Base-by-base conservation (phyloP, 2,113 vertebrate species). In the Octodon degus region DNA sequence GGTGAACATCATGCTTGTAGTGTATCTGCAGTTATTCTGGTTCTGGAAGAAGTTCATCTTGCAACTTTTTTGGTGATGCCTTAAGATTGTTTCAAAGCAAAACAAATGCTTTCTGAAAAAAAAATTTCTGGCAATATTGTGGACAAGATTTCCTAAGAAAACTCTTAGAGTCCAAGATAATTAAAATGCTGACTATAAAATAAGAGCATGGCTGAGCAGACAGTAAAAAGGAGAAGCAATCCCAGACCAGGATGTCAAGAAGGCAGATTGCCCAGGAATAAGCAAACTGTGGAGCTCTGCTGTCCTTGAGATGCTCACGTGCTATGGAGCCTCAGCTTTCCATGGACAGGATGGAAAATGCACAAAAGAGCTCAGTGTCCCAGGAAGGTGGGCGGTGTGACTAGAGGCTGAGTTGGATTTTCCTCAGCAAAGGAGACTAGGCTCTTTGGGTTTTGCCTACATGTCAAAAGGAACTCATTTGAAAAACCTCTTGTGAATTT, bases 101-200 rank as follows among this genome's bases (percentile, higher is more conserved):
- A 76, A 76, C 10, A 76, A 76, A 76, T 43, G 24, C 27, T 27
- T 37, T 76, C 72, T 25, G 37, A 76, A 43, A 76, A 37, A 37
- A 25, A 6, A 6, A 2, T 14, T 76, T 76, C 72, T 76, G 72
- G 72, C 37, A 70, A 43, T 43, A 76, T 27, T 76, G 72, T 76
- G 72, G 72, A 76, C 20, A 76, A 43, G 22, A 43, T 76, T 43
- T 43, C 40, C 72, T 43, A 43, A 76, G 72, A 74, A 25, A 74
- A 74, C 72, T 74, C 22, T 74, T 24, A 14, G 8, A 40, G 37
- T 40, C 19, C 34, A n/a, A 43, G 37, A 74, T 43, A 74, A 22
- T 74, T 74, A 74, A 43, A 74, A 40, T 84, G 25, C 30, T 58
- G 90, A 83, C 90, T 82, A 65, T 89, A 77, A 97, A 95, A 86